These are phyloP conservation scores for Chrysochloris asiatica DNA, from an alignment of 2,113 vertebrate species.

Conservation along the genomic window DNA sequence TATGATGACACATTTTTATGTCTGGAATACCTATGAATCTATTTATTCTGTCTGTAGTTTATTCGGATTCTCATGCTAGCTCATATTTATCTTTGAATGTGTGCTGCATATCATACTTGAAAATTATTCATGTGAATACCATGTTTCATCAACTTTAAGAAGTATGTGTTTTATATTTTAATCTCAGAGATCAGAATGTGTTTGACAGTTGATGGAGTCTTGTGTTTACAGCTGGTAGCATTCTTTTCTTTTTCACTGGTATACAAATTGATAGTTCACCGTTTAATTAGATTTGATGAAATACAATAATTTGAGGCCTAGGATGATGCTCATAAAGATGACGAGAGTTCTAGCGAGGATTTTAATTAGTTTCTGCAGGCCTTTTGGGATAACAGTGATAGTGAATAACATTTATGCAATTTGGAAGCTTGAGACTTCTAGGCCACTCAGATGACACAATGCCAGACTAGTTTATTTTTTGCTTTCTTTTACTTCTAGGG, in stretches of 20 bases:
- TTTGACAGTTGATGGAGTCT: not conserved
- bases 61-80: not conserved
- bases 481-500: not conserved
- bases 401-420: not conserved
- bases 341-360: not conserved
- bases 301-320: slow-evolving; percentile 21
- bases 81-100: slow-evolving; percentile 47
- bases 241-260: slow-evolving; percentile 9
- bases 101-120: slow-evolving; percentile 32
- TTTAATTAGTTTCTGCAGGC: not conserved
- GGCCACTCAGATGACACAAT: not conserved
- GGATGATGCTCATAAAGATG: not conserved
- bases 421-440: not conserved
- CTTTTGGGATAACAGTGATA: not conserved
- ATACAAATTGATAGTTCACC: not conserved
- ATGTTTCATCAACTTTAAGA: slow-evolving; percentile 5
- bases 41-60: not conserved
- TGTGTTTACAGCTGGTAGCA: not conserved
- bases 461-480: not conserved
- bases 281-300: slow-evolving; percentile 21
- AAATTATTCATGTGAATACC: not conserved
- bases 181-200: not conserved
- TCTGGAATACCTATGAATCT: not conserved
- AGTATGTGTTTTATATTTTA: not conserved
- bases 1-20: no score